Percentiles rank a stretch among this genome's conserved stretches.
Conservation (phyloP, 2,888 invertebrate genomes). For the Imbricaverruca yamaguchii region DNA sequence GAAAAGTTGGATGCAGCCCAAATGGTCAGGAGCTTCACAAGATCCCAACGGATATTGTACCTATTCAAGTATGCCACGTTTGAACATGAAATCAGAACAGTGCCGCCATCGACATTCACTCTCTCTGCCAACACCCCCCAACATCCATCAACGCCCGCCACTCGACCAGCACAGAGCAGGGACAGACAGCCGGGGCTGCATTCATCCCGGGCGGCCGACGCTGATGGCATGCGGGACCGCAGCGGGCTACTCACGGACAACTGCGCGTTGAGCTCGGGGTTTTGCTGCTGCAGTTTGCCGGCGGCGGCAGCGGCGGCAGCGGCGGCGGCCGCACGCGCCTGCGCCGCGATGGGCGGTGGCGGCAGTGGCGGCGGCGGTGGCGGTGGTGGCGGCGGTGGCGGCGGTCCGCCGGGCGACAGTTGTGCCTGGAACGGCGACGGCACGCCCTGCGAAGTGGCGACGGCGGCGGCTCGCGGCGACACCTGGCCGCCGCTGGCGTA, state of each 20-base stretch:
- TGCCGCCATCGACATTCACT: no score
- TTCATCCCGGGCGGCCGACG: no score
- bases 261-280: conserved; percentile 83
- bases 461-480: conserved; percentile 28
- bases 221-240: no score
- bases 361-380: not conserved
- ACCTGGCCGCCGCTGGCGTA: conserved; percentile 39
- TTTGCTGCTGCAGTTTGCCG: conserved; percentile 49
- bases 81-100: no score
- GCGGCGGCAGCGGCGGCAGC: conserved; percentile 45
- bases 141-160: no score
- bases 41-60: no score
- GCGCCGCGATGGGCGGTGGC: not conserved
- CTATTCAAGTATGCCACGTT: no score
- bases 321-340: not conserved
- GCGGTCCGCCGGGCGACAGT: conserved; percentile 3
- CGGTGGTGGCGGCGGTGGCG: not conserved
- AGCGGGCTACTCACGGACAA: conserved; percentile 62
- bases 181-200: no score
- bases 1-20: no score
- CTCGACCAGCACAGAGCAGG: no score
- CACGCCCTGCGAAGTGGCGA: conserved; percentile 25
- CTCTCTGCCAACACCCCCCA: no score
- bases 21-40: no score
- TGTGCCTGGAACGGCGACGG: conserved; percentile 3